Evolutionary conservation across 1,140 invertebrate species (phyloP).

Genomic region (Proctacanthus coquilletti): DNA sequence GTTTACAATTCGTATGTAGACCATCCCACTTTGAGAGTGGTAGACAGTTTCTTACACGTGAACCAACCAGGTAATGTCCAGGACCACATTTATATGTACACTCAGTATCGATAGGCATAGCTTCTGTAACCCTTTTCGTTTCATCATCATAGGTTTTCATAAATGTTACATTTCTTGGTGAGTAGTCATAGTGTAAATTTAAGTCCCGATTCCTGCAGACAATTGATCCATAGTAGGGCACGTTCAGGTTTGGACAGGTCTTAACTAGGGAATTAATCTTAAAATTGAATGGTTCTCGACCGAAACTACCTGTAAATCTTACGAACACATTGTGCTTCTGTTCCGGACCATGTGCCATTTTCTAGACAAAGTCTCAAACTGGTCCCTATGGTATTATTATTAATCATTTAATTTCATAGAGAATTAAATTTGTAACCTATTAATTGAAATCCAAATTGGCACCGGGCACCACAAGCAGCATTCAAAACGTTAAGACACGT

Average conservation of each 20-base stretch:
- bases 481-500: conserved; percentile 48
- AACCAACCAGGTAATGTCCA: conserved; percentile 49
- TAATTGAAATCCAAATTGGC: conserved; percentile 47
- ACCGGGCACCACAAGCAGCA: conserved; percentile 52
- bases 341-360: conserved; percentile 51
- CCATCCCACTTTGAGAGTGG: conserved; percentile 55
- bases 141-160: conserved; percentile 10
- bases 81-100: conserved; percentile 47
- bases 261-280: conserved; percentile 34
- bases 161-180: conserved; percentile 6
- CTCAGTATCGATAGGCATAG: conserved; percentile 40
- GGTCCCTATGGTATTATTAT: conserved; percentile 27
- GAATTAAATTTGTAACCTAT: conserved; percentile 18
- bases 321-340: conserved; percentile 35
- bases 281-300: too few species aligned
- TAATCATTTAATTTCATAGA: neutral
- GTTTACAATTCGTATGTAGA: conserved; percentile 45
- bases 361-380: conserved; percentile 48
- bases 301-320: neutral
- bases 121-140: conserved; percentile 10
- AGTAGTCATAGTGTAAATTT: conserved; percentile 6
- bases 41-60: conserved; percentile 46
- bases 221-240: conserved; percentile 41
- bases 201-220: conserved; percentile 39
- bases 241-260: conserved; percentile 37